Evolutionary conservation across 1,140 invertebrate genomes (phyloP).

Genomic region (Pseudomyrmex cubaensis): DNA sequence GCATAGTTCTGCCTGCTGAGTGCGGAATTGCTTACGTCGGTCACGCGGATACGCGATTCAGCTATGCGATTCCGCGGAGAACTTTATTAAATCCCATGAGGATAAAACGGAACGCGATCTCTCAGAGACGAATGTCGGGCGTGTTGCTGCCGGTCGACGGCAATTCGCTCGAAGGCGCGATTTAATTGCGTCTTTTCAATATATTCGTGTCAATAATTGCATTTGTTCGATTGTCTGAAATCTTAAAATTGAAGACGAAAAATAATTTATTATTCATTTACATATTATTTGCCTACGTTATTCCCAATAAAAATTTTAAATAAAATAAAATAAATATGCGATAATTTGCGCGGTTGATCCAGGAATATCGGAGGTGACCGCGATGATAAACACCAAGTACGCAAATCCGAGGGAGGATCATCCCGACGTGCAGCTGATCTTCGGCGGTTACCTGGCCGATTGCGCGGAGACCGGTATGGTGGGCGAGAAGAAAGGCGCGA

Average conservation of each 20-base stretch:
- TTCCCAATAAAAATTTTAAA: too few species aligned
- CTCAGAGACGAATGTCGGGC: not conserved
- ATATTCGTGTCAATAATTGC: not conserved
- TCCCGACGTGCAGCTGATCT: constrained; percentile 95
- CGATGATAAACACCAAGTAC: constrained; percentile 93
- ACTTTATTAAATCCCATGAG: constrained; percentile 31
- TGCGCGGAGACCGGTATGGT: constrained; percentile 94
- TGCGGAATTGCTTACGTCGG: constrained; percentile 1
- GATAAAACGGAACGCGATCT: too few species aligned
- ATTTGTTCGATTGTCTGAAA: not conserved
- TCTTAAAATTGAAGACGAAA: too few species aligned
- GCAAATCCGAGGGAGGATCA: constrained; percentile 90
- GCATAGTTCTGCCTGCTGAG: constrained; percentile 15
- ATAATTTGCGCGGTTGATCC: constrained; percentile 3
- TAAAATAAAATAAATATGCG: too few species aligned
- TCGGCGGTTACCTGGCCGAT: constrained; percentile 92
- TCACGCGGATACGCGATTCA: constrained; percentile 11
- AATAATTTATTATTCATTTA: too few species aligned
- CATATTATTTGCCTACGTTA: not conserved
- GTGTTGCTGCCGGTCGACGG: too few species aligned
- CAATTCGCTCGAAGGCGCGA: not conserved
- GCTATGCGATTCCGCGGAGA: constrained; percentile 20
- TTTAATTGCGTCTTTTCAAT: not conserved
- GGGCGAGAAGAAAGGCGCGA: constrained; percentile 87
- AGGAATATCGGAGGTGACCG: constrained; percentile 93